Evolutionary conservation across 2,113 vertebrate species (phyloP), one percentile per base, ranked within the genome.

Genomic region (Nestor notabilis): DNA sequence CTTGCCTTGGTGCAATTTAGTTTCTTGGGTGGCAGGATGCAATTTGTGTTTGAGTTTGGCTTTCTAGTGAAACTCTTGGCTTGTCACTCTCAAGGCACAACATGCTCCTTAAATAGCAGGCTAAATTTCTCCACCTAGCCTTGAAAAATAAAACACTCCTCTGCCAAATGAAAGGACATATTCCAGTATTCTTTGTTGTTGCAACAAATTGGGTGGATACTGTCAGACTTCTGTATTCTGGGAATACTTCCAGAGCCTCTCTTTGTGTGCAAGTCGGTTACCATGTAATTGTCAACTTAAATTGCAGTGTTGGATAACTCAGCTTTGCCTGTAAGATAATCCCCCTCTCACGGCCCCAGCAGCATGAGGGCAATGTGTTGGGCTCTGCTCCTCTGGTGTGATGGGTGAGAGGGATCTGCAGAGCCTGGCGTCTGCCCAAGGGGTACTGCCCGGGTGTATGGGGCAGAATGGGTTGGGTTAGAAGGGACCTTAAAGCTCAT

Each of bases 161-260:
- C 83, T 95, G 94, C 96, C 95, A 96, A 97, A 88, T 35, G 92
- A 95, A 83, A 95, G 95, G 95, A 95, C 96, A 95, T 76, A 83
- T 95, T 95, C 95, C 95, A 95, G 95, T 70, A 70, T 58, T 89
- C 93, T 97, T 93, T 95, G 89, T 96, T 97, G 94, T 97, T 95
- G 87, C 95, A 97, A 97, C 96, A 96, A 94, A 95, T 94, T 93
- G 95, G 97, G 97, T 93, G 96, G 96, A 92, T 96, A 83, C 95
- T 96, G 95, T 97, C 95, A 97, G 95, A 90, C 93, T 96, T 97
- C 91, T 96, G 95, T 82, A 47, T 91, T 95, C 97, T 91, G 96
- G 97, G 97, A 96, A 96, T 33, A 2, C 91, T 86, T 95, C 97
- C 97, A 97, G 95, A 77, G 84, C 93, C 90, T 56, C 93, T 94